Base-by-base conservation (phyloP, 2,797 vertebrate species). In the Spea hammondii region DNA sequence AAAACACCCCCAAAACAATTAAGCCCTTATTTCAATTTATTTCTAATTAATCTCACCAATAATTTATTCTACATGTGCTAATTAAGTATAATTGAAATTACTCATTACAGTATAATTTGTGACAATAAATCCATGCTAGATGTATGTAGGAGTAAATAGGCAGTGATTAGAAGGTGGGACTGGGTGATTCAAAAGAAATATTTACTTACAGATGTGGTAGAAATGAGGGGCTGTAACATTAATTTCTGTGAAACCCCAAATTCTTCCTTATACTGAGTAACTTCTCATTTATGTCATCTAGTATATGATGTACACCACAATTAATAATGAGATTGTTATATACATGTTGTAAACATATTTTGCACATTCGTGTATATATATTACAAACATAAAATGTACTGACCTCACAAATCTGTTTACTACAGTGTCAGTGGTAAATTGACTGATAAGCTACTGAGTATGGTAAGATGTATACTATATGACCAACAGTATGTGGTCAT, bases 91-190 rank as follows among this genome's bases (percentile, higher is more conserved):
- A 72, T 75, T 76, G 74, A 53, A 81, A 77, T 51, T 51, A 51
- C 69, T 66, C 79, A 69, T 81, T 77, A 81, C 51, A 73, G 79
- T 81, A 32, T 32, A 73, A 81, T 77, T 73, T 73, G 69, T 62
- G 60, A 81, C 49, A 72, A 66, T 77, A 77, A 72, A 73, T 72
- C 59, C n/a, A 45, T 17, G 49, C 51, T 76, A 45, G 11, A 57
- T 59, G 50, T 49, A 80, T 80, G 73, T 65, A 54, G 51, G 73
- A 70, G 67, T 60, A 66, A 72, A 77, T 14, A 72, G 64, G 64
- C 51, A 72, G 48, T 76, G 54, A 68, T 77, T 59, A 72, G 47
- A 44, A 80, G 79, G 72, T 50, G 62, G 32, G 50, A 54, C 54
- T 70, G 49, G 49, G 44, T 70, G 74, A 32, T 46, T 54, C 50